These are phyloP conservation scores for Gallinago solitaria DNA, from an alignment of 2,797 vertebrate species.

Conservation along the genomic window DNA sequence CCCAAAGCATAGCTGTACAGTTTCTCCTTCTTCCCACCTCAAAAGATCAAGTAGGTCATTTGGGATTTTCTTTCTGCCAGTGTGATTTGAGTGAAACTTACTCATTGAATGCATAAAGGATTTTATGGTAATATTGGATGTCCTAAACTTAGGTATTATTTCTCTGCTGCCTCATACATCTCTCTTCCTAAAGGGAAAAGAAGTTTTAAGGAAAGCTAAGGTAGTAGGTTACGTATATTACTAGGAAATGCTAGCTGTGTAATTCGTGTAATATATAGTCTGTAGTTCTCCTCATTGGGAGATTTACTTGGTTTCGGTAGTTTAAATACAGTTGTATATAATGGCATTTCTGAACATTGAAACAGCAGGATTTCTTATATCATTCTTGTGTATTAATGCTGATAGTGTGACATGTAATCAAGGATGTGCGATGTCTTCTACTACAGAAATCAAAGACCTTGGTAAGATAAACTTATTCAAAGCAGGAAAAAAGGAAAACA, in stretches of 20 bases:
- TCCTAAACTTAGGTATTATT: not conserved
- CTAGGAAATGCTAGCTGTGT: not conserved
- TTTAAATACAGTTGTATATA: not conserved
- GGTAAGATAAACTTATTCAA: not conserved
- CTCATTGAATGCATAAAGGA: not conserved
- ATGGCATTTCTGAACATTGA: not conserved
- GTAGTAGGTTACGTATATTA: not conserved
- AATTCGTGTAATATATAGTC: not conserved
- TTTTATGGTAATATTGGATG: not conserved
- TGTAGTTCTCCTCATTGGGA: not conserved
- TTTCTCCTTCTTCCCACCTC: not conserved
- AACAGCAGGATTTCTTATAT: not conserved
- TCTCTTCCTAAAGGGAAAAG: not conserved
- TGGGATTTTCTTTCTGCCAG: not conserved
- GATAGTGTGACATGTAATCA: not conserved
- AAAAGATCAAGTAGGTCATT: not conserved
- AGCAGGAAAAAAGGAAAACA: not conserved
- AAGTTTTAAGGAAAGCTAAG: not conserved
- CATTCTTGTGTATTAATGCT: not conserved
- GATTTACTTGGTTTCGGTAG: not conserved
- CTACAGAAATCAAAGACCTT: not conserved
- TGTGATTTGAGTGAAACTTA: not conserved
- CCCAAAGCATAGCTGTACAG: not conserved
- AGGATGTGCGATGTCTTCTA: not conserved
- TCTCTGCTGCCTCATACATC: not conserved